Conservation (phyloP, 1,140 invertebrate species). For the Plectus sambesii region DNA sequence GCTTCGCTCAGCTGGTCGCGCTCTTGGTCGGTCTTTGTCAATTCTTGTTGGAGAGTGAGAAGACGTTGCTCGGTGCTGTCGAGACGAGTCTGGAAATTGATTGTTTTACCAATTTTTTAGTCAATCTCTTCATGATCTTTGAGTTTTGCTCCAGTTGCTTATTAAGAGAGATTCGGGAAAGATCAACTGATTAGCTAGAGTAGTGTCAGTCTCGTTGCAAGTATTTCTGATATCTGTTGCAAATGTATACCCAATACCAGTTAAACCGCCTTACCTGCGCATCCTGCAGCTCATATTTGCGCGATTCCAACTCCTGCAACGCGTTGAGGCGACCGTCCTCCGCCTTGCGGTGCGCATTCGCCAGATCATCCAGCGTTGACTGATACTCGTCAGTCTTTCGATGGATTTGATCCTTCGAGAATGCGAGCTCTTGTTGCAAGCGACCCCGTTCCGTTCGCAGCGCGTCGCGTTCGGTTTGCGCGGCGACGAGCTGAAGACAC, state of each 20-base stretch:
- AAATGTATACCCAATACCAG: too few species aligned
- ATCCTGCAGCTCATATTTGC: conserved; percentile 42
- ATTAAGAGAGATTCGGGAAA: too few species aligned
- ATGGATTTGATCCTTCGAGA: conserved; percentile 43
- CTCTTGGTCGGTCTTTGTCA: conserved; percentile 39
- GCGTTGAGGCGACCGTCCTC: conserved; percentile 41
- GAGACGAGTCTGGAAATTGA: conserved; percentile 32
- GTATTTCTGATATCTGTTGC: too few species aligned
- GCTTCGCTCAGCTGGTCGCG: conserved; percentile 34
- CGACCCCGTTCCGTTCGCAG: conserved; percentile 28
- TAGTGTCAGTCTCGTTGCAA: too few species aligned
- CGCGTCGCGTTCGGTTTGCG: conserved; percentile 38
- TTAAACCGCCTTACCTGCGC: conserved; percentile 15
- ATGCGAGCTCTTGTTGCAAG: conserved; percentile 40
- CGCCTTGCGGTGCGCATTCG: conserved; percentile 35
- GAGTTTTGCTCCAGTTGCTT: too few species aligned
- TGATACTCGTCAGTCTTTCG: conserved; percentile 45
- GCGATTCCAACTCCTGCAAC: conserved; percentile 39
- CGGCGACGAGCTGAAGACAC: conserved; percentile 35
- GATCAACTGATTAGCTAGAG: too few species aligned
- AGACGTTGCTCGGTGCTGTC: conserved; percentile 42
- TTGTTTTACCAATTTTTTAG: not conserved
- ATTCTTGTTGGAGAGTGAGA: conserved; percentile 40
- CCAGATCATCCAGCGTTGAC: conserved; percentile 36
- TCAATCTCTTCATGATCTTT: too few species aligned